Evolutionary conservation across 2,888 invertebrate genomes (phyloP), one percentile per base, ranked within the genome.

Genomic region (Encarsia formosa): DNA sequence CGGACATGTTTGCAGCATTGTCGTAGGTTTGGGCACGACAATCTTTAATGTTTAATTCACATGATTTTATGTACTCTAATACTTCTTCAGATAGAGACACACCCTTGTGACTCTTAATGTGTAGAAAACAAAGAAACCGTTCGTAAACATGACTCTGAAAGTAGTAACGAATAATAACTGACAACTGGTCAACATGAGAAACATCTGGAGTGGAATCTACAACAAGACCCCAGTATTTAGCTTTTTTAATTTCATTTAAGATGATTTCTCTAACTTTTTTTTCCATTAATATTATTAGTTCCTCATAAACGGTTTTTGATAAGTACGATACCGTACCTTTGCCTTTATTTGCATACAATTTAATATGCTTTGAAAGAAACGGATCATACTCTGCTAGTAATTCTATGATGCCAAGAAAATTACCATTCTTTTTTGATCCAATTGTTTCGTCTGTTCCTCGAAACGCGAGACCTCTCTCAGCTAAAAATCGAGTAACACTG

Each of bases 241-340:
- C 54, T 38, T 39, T 39, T 34, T 54, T 55, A 4, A 58, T 49
- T 41, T 60, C 61, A 16, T 43, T 40, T 8, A 45, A 47, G 26
- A 65, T 60, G 15, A 41, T 31, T 23, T 60, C 49, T 13, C 58
- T 51, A 26, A 63, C 58, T 60, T 63, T 61, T 37, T 61, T 34
- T 34, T 55, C 59, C 61, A 69, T 63, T 24, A 67, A 50, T 41
- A 41, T 29, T 56, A 66, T 65, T 38, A 68, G 57, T 29, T 35
- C 42, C 29, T 56, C 50, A 22, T 41, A 42, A 26, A 58, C 34
- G 11, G 50, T 43, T 5, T 45, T 34, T 16, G 53, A 49, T n/a
- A 56, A 23, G 31, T 31, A 31, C 6, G 31, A 31, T 6, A 15
- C 15, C 4, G 4, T 6, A 4, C 31, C 31, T 3, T 3, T 4